Base-by-base conservation (phyloP, 1,140 invertebrate genomes). In the Galendromus occidentalis region DNA sequence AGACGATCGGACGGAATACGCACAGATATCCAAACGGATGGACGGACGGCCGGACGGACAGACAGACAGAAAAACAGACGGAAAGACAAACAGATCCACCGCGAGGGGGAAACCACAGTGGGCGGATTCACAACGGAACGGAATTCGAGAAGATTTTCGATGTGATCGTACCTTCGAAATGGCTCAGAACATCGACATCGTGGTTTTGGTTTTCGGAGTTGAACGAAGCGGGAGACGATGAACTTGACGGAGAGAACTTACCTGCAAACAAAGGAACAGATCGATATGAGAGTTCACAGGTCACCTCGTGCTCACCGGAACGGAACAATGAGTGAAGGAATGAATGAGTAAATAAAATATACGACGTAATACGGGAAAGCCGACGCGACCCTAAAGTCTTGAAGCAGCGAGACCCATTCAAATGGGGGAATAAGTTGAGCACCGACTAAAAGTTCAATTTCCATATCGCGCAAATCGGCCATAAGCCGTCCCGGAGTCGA, bases 241-340 rank as follows among this genome's bases (percentile, higher is more conserved):
- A 39, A 39, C 33, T 39, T 59, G 51, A 59, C 51, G 51, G 33
- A 59, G 51, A 59, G 22, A 33, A 59, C 51, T 59, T 59, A 59
- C 51, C 51, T 59, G 51, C 51, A 22, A 59, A 59, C 25, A 59
- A 14, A 59, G 25, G 25, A 59, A 47, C 17, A 39, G 33, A 39
- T 39, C 33, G 51, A 29, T 59, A 33, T 59, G 33, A 59, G 51
- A 59, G 51, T 59, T 59, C 51, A 59, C 51, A 22, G 51, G 51
- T 59, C 51, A 59, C 51, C 51, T 22, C 33, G 20, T 9, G 33
- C 33, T 39, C 9, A 39, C 33, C 33, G 33, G 9, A 4, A 4
- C 4, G 9, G 33, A 39, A 39, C 33, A 73, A 72, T 67, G 44
- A n/a, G n/a, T n/a, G n/a, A n/a, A n/a, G n/a, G n/a, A n/a, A n/a